Evolutionary conservation across 2,797 vertebrate species (phyloP), one percentile per base, ranked within the genome.

Genomic region (Semaprochilodus insignis): DNA sequence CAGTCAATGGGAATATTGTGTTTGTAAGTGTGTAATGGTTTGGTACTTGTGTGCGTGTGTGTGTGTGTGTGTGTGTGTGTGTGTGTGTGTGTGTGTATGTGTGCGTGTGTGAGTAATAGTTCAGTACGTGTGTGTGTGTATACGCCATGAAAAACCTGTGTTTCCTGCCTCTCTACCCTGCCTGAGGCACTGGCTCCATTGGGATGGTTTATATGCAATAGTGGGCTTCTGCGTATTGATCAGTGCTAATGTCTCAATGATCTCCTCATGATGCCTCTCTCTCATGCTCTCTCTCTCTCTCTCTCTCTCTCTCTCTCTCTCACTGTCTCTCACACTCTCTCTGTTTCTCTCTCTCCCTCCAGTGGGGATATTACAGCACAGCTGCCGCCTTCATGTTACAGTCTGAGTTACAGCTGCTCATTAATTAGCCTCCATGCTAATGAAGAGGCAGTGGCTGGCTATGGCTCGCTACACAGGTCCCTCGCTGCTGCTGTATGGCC

Each of bases 201-300:
- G 90, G 92, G 90, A 89, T 78, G 78, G 88, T 91, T 91, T 89
- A 84, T 89, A 85, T 90, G 90, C 90, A 87, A 87, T 82, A 83
- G 73, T 85, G 78, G 85, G 86, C 86, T 82, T 89, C 84, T 82
- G 85, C 83, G 89, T 93, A 94, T 93, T 93, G 93, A 94, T 94
- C 86, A 82, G 83, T 62, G 17, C 85, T 90, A 91, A 92, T 90
- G 88, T 93, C 88, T 93, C 89, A 91, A 86, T 93, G 87, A 92
- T 91, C 87, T 88, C 85, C 67, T 85, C 81, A 81, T 83, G 75
- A 85, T 75, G 65, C 75, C 59, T n/a, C 57, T 59, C 73, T 79
- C 80, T 79, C 63, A 66, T 59, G 74, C 76, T 78, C 67, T 81
- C 55, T 48, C 17, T 78, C 54, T 62, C 54, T 71, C 19, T 59